Percentiles rank a stretch among this genome's conserved stretches.
phyloP scores from a whole-genome alignment of 2,113 vertebrate species.

The Petrocephalus microphthalmus region DNA sequence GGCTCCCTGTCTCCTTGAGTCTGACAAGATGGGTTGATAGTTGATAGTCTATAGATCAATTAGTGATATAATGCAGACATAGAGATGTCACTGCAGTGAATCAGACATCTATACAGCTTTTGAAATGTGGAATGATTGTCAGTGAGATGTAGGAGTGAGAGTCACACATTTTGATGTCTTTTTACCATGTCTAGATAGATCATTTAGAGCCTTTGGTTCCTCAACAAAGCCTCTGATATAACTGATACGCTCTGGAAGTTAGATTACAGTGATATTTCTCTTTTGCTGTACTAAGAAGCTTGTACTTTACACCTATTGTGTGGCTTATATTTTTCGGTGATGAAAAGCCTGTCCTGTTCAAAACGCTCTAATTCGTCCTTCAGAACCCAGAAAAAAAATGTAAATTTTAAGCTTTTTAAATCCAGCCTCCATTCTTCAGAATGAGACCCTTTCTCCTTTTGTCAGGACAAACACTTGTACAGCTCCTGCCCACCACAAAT shows the following conservation, averaged over 20 bases:
- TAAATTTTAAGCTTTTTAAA: not conserved
- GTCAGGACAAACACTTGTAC: not conserved
- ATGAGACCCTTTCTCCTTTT: not conserved
- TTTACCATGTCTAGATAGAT: not conserved
- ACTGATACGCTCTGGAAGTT: not conserved
- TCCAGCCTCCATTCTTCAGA: not conserved
- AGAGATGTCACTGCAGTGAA: not conserved
- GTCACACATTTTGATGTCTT: not conserved
- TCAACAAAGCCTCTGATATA: not conserved
- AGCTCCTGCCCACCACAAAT: not conserved
- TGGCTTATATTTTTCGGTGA: not conserved
- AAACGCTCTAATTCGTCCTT: not conserved
- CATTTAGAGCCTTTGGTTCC: not conserved
- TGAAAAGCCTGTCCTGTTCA: not conserved
- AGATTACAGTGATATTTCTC: not conserved
- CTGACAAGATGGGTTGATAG: not conserved
- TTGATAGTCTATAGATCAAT: not conserved
- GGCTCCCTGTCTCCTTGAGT: not conserved
- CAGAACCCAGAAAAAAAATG: not conserved
- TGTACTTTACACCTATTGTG: not conserved
- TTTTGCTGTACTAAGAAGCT: not conserved
- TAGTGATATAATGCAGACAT: not conserved
- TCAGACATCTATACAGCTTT: not conserved
- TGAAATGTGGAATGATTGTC: not conserved
- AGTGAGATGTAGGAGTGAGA: not conserved